These are phyloP conservation scores for Thysanoteuthis rhombus DNA, from an alignment of 2,888 invertebrate genomes.

Conservation along the genomic window DNA sequence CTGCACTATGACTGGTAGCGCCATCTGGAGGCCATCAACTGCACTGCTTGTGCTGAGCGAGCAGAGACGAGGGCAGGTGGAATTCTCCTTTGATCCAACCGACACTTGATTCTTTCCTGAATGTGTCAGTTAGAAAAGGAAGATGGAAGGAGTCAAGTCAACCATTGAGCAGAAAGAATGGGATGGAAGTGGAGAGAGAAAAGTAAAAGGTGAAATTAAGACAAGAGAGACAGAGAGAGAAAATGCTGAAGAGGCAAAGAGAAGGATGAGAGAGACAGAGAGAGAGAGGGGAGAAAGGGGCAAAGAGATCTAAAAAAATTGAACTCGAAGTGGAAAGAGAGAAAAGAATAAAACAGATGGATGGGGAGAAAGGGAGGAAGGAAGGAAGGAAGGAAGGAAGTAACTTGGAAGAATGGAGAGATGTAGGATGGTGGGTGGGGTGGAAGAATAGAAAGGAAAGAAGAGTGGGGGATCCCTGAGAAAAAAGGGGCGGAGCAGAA, in stretches of 20 bases:
- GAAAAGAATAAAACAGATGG: too few relatives aligned
- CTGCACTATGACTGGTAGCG: background rate
- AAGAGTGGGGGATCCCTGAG: rapidly evolving
- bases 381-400: background rate
- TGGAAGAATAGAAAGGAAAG: too few relatives aligned
- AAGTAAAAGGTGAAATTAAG: too few relatives aligned
- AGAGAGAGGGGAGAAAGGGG: too few relatives aligned
- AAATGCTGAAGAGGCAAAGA: background rate
- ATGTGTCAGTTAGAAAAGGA: background rate
- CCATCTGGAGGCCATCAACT: background rate
- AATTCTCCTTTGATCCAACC: background rate
- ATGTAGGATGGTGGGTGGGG: background rate
- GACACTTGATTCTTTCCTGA: background rate
- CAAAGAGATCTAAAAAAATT: too few relatives aligned
- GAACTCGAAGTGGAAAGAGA: too few relatives aligned
- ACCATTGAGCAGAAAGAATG: background rate
- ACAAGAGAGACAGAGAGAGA: background rate
- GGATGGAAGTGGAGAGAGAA: background rate
- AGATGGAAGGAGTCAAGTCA: background rate
- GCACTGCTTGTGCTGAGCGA: background rate
- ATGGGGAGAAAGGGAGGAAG: background rate
- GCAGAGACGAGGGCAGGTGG: background rate
- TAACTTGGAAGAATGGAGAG: background rate
- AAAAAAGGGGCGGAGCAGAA: too few relatives aligned
- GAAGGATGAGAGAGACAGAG: background rate